These are phyloP conservation scores for Macrobrachium rosenbergii DNA, from an alignment of 1,140 invertebrate genomes.

Conservation along the genomic window DNA sequence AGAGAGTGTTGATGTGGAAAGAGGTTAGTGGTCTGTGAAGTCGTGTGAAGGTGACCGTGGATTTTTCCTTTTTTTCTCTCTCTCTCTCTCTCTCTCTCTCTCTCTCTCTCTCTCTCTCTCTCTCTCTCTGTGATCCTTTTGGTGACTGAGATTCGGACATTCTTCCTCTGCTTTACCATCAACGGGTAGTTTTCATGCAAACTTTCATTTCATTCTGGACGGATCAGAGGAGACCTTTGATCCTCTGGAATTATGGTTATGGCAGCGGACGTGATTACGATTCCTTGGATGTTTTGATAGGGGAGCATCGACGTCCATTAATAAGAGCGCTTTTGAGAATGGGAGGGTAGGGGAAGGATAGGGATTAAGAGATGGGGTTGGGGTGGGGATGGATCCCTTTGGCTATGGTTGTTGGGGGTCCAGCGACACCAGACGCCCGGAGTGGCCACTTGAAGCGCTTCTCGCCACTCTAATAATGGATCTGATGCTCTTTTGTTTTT, in stretches of 20 bases:
- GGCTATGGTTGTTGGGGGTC: constrained; percentile 1
- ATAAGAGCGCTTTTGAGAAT: no score
- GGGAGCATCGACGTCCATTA: no score
- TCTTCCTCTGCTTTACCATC: not conserved
- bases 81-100: constrained; percentile 39
- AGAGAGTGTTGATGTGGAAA: not conserved
- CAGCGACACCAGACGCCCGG: constrained; percentile 58
- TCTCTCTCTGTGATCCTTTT: no score
- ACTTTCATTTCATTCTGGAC: no score
- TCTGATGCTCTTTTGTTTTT: constrained; percentile 63
- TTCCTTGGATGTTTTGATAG: no score
- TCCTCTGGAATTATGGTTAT: no score
- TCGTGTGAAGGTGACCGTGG: no score
- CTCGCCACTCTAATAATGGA: constrained; percentile 61
- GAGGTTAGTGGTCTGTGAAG: not conserved
- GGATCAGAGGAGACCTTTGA: no score
- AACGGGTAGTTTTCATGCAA: no score
- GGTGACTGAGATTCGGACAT: not conserved
- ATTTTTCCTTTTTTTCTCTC: not conserved
- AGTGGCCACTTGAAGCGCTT: constrained; percentile 62
- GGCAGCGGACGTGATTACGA: no score
- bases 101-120: constrained; percentile 25
- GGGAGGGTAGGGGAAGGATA: not conserved
- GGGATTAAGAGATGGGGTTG: not conserved
- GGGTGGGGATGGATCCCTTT: not conserved